Evolutionary conservation across 2,888 invertebrate species (phyloP).

Genomic region (Lasiommata megera): DNA sequence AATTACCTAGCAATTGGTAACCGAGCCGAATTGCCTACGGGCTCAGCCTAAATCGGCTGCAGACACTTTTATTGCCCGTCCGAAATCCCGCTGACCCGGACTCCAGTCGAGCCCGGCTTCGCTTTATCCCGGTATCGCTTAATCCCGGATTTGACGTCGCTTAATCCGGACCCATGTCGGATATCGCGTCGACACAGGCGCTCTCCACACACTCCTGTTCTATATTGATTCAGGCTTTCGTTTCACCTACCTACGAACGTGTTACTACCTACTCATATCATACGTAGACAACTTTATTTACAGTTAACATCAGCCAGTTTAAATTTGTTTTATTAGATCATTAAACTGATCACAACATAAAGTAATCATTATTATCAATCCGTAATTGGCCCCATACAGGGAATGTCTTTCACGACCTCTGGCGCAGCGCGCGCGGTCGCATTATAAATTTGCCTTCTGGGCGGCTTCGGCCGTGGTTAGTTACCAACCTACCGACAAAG

Average conservation of each 20-base stretch:
- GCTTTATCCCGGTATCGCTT: slow-evolving; percentile 74
- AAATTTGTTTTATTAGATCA: no score
- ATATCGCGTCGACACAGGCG: slow-evolving; percentile 82
- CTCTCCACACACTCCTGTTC: slow-evolving; percentile 60
- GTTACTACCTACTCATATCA: not conserved
- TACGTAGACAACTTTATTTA: slow-evolving; percentile 39
- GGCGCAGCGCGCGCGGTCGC: no score
- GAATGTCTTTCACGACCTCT: no score
- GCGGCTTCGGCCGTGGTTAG: no score
- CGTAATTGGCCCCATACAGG: no score
- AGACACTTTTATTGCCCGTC: slow-evolving; percentile 81
- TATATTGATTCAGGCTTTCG: slow-evolving; percentile 72
- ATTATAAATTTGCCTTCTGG: no score
- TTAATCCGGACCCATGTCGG: slow-evolving; percentile 85
- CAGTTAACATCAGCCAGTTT: no score
- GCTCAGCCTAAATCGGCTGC: slow-evolving; percentile 81
- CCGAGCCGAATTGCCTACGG: slow-evolving; percentile 73
- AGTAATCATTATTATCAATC: no score
- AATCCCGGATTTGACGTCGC: slow-evolving; percentile 82
- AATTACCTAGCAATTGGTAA: slow-evolving; percentile 81
- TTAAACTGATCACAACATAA: no score
- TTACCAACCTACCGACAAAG: no score
- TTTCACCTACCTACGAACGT: slow-evolving; percentile 41
- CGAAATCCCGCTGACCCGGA: slow-evolving; percentile 77
- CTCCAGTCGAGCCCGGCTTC: slow-evolving; percentile 66